Base-by-base conservation (phyloP, 2,797 vertebrate species). In the Pseudochromis fuscus region DNA sequence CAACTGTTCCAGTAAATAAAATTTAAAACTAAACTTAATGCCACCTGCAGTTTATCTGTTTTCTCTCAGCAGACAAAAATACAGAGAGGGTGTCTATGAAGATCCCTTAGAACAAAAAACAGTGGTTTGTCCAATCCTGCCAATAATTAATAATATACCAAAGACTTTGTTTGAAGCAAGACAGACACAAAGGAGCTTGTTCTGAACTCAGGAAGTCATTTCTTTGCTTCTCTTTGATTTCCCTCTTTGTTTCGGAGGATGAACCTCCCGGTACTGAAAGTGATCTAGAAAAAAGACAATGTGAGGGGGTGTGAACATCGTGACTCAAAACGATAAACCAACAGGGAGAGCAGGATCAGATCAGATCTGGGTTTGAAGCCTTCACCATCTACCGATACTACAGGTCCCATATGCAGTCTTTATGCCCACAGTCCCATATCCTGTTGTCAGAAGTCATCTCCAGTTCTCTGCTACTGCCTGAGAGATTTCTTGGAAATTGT, bases 401-500 rank as follows among this genome's bases (percentile, higher is more conserved):
- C 45, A 35, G 13, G 52, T 33, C 53, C 37, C 40, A 58, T 28
- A 50, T 63, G 23, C 11, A 75, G 73, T 48, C 33, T 57, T 31
- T 21, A 67, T 73, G 23, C 33, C 69, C 50, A 67, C 31, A 70
- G 64, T 70, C 56, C 27, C 46, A 62, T 50, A 64, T 75, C 40
- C 28, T 69, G 57, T 37, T 73, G 38, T 86, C 69, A 63, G 51
- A 72, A 52, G 45, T 44, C 42, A 38, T 55, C 51, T 67, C 48
- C 49, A 65, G 65, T 44, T 69, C 57, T 33, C 68, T 42, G 27
- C 65, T 45, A 60, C 44, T 80, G 48, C 13, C 60, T 37, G 24
- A 53, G 40, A 42, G 45, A 57, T 56, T 75, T 77, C 57, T 65
- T 82, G 68, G 65, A 91, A 86, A 73, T 24, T 21, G 48, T 63